Conservation (phyloP, 2,113 vertebrate species). For the Myiopsitta monachus region DNA sequence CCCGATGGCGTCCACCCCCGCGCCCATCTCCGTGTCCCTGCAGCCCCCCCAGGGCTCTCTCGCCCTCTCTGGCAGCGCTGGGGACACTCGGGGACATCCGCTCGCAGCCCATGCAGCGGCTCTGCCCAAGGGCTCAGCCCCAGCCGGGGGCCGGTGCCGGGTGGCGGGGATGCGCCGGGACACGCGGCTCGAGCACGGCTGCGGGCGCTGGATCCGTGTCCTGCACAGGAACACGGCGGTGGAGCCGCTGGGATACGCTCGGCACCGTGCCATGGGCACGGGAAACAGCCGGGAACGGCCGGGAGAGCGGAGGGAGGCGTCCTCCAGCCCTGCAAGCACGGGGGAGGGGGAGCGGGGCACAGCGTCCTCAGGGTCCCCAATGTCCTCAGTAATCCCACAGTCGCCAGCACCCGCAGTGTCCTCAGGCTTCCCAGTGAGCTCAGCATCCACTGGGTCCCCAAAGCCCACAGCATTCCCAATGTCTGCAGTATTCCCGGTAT, state of each 20-base stretch:
- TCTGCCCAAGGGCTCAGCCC: neutral
- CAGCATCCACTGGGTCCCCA: accelerated
- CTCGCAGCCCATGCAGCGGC: neutral
- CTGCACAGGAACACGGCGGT: neutral
- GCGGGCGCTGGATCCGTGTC: neutral
- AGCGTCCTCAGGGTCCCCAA: neutral
- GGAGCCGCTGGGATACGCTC: accelerated
- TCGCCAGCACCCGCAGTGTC: neutral
- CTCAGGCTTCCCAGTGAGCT: accelerated
- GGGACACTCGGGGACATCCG: too few species aligned
- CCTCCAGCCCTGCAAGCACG: neutral
- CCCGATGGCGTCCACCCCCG: too few species aligned
- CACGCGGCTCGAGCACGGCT: too few species aligned
- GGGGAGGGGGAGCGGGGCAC: too few species aligned
- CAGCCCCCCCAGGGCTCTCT: too few species aligned
- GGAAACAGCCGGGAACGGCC: neutral
- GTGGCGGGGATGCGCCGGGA: too few species aligned
- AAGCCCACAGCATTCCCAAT: accelerated
- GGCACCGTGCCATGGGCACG: neutral
- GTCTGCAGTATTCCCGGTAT: neutral
- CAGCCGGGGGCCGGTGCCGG: too few species aligned
- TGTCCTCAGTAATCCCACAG: accelerated
- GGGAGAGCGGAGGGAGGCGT: neutral
- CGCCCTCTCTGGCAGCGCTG: too few species aligned
- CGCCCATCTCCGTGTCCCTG: too few species aligned